A percentile compares a stretch with the other conserved stretches of the same genome.
Conservation (phyloP, 2,113 vertebrate species). For the Cyanistes caeruleus region DNA sequence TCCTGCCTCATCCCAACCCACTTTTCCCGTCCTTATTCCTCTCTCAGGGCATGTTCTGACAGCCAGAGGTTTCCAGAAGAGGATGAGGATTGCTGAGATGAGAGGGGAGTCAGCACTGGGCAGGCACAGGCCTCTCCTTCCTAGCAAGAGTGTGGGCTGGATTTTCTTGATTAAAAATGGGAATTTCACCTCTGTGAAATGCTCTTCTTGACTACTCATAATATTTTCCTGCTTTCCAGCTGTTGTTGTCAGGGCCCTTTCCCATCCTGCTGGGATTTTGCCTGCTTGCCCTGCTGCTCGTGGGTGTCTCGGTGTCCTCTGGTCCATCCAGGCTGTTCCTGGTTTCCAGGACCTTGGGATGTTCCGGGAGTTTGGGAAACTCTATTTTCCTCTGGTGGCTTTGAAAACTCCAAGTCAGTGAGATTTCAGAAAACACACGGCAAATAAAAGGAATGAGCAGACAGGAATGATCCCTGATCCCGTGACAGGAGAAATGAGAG, state of each 20-base stretch:
- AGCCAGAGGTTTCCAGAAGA: neutral
- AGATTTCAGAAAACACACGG: fast-evolving
- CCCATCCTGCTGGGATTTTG: neutral
- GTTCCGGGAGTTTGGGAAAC: neutral
- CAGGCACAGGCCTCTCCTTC: neutral
- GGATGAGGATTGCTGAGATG: neutral
- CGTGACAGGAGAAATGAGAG: fast-evolving
- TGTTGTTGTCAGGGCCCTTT: neutral
- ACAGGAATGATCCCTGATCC: fast-evolving
- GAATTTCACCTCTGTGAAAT: neutral
- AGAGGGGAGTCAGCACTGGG: neutral
- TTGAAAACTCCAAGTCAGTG: neutral
- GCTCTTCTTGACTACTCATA: neutral
- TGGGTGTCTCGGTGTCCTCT: fast-evolving
- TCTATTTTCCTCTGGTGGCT: neutral
- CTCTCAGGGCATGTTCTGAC: neutral
- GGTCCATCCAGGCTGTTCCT: fast-evolving
- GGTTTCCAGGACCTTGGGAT: neutral
- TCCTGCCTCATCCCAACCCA: neutral
- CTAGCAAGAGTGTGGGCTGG: fast-evolving
- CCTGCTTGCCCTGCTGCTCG: neutral
- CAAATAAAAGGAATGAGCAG: neutral
- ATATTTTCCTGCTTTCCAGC: fast-evolving
- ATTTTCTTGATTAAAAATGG: neutral
- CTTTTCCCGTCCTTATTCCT: neutral